A percentile compares a stretch with the other conserved stretches of the same genome.
phyloP scores from a whole-genome alignment of 2,797 vertebrate genomes.

The Passerculus sandwichensis region DNA sequence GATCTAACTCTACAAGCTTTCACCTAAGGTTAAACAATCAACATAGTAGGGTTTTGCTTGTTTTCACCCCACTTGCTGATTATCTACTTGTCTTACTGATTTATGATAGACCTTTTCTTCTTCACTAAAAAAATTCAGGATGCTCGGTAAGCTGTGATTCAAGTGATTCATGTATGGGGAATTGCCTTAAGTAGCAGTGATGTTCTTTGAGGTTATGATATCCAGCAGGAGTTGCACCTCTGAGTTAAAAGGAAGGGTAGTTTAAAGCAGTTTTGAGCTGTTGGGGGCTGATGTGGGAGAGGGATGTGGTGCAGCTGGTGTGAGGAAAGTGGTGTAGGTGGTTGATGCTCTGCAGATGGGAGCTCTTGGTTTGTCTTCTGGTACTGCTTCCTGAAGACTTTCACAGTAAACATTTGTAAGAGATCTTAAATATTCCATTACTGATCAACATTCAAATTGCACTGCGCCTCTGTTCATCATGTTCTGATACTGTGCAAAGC shows the following conservation, averaged over 20 bases:
- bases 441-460: background rate
- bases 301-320: too few relatives aligned
- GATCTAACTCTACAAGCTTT: background rate
- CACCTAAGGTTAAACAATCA: background rate
- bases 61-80: background rate
- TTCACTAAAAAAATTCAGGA: background rate
- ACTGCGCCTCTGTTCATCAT: background rate
- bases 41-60: background rate
- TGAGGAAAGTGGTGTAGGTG: background rate
- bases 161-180: background rate
- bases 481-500: background rate
- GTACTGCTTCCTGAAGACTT: background rate
- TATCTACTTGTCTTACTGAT: background rate
- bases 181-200: background rate
- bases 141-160: background rate
- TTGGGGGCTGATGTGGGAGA: background rate
- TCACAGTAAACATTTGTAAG: background rate
- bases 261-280: background rate
- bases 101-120: background rate
- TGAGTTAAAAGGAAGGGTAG: background rate
- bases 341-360: accelerated
- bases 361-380: background rate
- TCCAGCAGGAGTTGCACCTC: background rate
- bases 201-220: background rate
- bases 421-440: background rate